These are phyloP conservation scores for Thaleichthys pacificus DNA, from an alignment of 2,797 vertebrate genomes.

Conservation along the genomic window DNA sequence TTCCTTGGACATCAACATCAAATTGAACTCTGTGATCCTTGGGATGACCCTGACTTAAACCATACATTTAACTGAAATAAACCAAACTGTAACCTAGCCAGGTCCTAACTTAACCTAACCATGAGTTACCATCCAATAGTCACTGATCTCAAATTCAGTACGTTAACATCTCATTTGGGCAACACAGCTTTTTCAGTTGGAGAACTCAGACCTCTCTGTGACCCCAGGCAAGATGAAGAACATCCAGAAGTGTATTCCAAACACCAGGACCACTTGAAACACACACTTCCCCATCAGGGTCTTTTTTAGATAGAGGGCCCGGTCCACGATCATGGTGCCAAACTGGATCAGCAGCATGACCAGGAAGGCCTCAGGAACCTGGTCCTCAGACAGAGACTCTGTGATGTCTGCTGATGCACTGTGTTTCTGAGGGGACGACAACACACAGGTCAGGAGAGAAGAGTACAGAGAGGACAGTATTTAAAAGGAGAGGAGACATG, in stretches of 20 bases:
- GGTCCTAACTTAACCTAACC: too few species aligned
- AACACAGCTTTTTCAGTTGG: background rate
- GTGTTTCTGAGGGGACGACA: constrained; percentile 66
- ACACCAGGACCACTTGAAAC: constrained; percentile 80
- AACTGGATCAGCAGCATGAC: constrained; percentile 82
- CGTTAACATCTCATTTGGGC: background rate
- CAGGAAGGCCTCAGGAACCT: constrained; percentile 80
- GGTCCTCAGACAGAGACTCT: constrained; percentile 79
- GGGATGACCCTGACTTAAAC: too few species aligned
- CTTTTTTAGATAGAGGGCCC: constrained; percentile 80
- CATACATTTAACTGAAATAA: too few species aligned
- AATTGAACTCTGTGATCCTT: too few species aligned
- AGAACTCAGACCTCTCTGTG: constrained; percentile 72
- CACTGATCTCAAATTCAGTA: background rate
- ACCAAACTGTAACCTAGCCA: too few species aligned
- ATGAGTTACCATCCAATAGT: background rate
- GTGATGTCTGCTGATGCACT: constrained; percentile 73
- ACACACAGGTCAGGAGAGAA: background rate
- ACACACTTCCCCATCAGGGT: constrained; percentile 78
- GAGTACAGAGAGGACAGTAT: background rate
- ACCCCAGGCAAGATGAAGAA: constrained; percentile 81
- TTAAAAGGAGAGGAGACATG: background rate
- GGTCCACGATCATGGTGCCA: constrained; percentile 78
- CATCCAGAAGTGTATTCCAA: constrained; percentile 83
- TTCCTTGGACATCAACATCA: too few species aligned